A percentile compares a stretch with the other conserved stretches of the same genome.
These are phyloP conservation scores for Neosilurus hyrtlii DNA, from an alignment of 2,797 vertebrate genomes.

Conservation along the genomic window DNA sequence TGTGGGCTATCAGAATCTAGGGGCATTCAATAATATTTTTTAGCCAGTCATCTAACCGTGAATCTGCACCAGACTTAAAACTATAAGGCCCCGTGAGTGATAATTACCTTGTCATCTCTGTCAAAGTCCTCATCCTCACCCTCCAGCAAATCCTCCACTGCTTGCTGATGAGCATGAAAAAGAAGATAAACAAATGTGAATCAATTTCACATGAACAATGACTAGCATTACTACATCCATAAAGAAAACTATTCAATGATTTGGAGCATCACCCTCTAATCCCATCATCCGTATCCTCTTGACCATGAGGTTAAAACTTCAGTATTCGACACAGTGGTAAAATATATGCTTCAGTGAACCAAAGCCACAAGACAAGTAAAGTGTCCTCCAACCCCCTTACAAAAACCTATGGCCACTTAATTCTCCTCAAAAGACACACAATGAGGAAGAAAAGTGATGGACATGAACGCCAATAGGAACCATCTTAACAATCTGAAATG, in stretches of 20 bases:
- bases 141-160: slow-evolving; percentile 95
- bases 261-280: slow-evolving; percentile 17
- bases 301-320: slow-evolving; percentile 45
- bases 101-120: slow-evolving; percentile 99
- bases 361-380: slow-evolving; percentile 62
- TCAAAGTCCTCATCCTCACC: slow-evolving; percentile 98
- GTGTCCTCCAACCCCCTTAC: slow-evolving; percentile 45
- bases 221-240: slow-evolving; percentile 33
- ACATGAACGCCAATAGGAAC: not conserved
- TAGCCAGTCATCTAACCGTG: slow-evolving; percentile 4
- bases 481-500: not conserved
- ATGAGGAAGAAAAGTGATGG: slow-evolving; percentile 13
- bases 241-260: slow-evolving; percentile 28
- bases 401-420: slow-evolving; percentile 25
- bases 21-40: slow-evolving; percentile 17
- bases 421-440: slow-evolving; percentile 35
- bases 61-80: slow-evolving; percentile 25
- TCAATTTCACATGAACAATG: slow-evolving; percentile 42
- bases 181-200: slow-evolving; percentile 40
- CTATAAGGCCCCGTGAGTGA: slow-evolving; percentile 57
- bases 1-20: not conserved
- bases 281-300: slow-evolving; percentile 35
- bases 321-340: slow-evolving; percentile 66
- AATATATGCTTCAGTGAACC: slow-evolving; percentile 76
- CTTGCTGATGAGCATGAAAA: slow-evolving; percentile 76